These are phyloP conservation scores for Calidris pygmaea DNA, from an alignment of 2,113 vertebrate genomes.

Conservation along the genomic window DNA sequence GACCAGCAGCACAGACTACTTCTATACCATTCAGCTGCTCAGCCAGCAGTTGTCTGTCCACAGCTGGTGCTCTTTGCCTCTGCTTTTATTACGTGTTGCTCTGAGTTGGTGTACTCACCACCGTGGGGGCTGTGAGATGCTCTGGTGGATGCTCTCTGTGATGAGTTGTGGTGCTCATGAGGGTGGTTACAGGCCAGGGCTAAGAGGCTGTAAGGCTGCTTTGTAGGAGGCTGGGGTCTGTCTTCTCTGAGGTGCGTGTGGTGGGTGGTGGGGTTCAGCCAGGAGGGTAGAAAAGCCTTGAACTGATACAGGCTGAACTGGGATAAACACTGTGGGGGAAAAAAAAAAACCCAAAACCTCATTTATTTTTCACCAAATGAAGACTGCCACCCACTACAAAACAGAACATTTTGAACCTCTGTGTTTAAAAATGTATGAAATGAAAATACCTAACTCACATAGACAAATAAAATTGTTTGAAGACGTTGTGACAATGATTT, in stretches of 20 bases:
- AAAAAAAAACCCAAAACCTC: background rate
- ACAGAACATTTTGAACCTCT: background rate
- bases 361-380: background rate
- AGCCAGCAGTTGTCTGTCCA: background rate
- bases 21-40: background rate
- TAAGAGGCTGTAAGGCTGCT: background rate
- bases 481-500: background rate
- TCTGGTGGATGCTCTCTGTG: background rate
- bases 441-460: background rate
- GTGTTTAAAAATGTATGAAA: background rate
- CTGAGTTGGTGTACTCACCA: fast-evolving
- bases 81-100: background rate
- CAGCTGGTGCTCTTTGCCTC: background rate
- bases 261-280: background rate
- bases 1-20: background rate
- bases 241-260: fast-evolving
- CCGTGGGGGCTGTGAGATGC: background rate
- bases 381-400: background rate
- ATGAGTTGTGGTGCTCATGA: background rate
- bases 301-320: background rate
- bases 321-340: background rate
- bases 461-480: background rate
- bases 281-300: background rate
- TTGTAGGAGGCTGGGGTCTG: background rate
- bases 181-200: background rate